phyloP scores from a whole-genome alignment of 2,888 invertebrate species.

The Macrosiphum euphorbiae region DNA sequence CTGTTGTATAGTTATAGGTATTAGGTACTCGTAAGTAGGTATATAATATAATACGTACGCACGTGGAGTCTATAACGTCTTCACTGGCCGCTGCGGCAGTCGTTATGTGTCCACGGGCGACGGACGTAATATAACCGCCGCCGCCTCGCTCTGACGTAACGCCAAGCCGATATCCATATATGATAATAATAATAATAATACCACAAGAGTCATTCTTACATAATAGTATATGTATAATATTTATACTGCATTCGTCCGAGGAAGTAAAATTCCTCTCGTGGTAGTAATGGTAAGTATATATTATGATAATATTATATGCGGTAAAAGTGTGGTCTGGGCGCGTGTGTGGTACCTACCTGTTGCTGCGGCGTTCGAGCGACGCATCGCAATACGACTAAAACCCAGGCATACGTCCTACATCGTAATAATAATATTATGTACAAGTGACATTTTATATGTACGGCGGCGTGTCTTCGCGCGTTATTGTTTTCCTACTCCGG shows the following conservation, averaged over 20 bases:
- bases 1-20: neutral
- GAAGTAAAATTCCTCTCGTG: slow-evolving; percentile 21
- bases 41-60: neutral
- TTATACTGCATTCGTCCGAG: neutral
- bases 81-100: neutral
- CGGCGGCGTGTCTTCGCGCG: neutral
- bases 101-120: slow-evolving; percentile 7
- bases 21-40: neutral
- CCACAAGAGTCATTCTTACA: neutral
- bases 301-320: too few relatives aligned
- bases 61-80: neutral
- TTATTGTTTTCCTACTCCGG: neutral
- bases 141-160: slow-evolving; percentile 24
- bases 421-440: neutral
- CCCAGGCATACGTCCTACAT: neutral
- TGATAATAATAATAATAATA: neutral
- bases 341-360: neutral
- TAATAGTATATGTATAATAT: neutral
- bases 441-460: neutral
- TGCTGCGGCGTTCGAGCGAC: neutral
- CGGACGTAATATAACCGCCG: slow-evolving; percentile 5
- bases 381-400: neutral
- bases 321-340: neutral
- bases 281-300: neutral
- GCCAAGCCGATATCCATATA: neutral